Base-by-base conservation (phyloP, 2,797 vertebrate species). In the Hippocampus kuda region DNA sequence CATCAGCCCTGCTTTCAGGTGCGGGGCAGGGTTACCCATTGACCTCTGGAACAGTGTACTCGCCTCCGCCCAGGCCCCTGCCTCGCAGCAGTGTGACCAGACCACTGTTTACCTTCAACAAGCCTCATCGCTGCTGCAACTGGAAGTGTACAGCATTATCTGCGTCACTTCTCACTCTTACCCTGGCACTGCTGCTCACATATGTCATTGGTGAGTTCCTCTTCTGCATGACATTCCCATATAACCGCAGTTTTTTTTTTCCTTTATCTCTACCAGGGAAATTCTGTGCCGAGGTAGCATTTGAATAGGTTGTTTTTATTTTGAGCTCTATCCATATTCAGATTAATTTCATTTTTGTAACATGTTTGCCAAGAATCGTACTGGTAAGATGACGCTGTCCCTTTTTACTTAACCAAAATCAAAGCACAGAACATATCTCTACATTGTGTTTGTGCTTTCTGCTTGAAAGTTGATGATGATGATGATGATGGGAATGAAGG, bases 111-210 rank as follows among this genome's bases (percentile, higher is more conserved):
- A 94, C 94, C 81, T 97, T 98, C 86, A 94, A 94, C 92, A 97
- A 98, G 91, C 94, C 95, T 51, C 95, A 97, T 68, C 92, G 94
- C 86, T 96, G 94, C 80, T 98, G 95, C 88, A 98, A 96, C 86
- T 98, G 95, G 95, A 97, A 97, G 86, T 98, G 95, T 44, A 97
- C 95, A 0, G 95, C 95, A 44, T 79, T 98, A 87, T 96, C 94
- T 0, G 95, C 94, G 7, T 96, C 94, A 0, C 94, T 94, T 2
- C 92, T 97, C 69, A 97, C 95, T 0, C 92, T 97, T 76, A 94
- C 94, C 12, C 84, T 98, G 83, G 95, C 94, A 1, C 82, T 98
- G 86, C 81, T 97, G 81, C 93, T 98, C 71, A 92, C 94, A 77
- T 98, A 98, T 63, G 94, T 98, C 81, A 95, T 97, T 2, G 95